phyloP scores from a whole-genome alignment of 2,888 invertebrate genomes.

The Scaptomyza caliginosa region DNA sequence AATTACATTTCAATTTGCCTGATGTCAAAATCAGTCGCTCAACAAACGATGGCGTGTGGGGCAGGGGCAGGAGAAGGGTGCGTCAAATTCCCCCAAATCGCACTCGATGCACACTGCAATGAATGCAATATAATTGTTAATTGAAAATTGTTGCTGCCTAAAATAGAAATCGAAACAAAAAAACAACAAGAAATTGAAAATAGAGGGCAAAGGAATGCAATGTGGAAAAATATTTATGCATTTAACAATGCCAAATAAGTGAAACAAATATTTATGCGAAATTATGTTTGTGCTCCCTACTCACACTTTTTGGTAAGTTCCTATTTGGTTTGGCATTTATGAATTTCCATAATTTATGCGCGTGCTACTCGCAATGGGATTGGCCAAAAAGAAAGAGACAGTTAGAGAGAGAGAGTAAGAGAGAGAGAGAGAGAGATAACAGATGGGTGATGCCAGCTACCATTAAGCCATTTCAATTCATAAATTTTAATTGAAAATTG shows the following conservation, averaged over 20 bases:
- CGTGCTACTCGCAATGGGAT: not conserved
- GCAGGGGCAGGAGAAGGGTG: not conserved
- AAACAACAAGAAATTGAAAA: no score
- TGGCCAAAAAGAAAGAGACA: not conserved
- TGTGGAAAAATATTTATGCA: conserved; percentile 73
- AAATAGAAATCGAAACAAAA: conserved; percentile 10
- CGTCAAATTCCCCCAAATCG: not conserved
- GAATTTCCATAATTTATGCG: conserved; percentile 69
- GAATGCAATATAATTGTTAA: conserved; percentile 71
- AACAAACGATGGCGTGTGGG: not conserved
- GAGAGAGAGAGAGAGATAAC: conserved; percentile 7
- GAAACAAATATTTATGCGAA: conserved; percentile 59
- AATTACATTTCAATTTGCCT: conserved; percentile 77
- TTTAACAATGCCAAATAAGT: conserved; percentile 65
- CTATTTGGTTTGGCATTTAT: conserved; percentile 29
- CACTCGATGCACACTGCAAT: conserved; percentile 8
- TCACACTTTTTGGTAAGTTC: not conserved
- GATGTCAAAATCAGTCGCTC: conserved; percentile 69
- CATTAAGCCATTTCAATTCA: conserved; percentile 61
- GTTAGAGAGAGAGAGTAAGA: not conserved
- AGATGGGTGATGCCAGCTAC: conserved; percentile 16
- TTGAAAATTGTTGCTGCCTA: conserved; percentile 57
- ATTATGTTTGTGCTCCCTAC: conserved; percentile 23
- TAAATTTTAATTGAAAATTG: conserved; percentile 76
- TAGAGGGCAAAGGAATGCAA: conserved; percentile 36